Conservation (phyloP, 2,113 vertebrate genomes). For the Heloderma charlesbogerti region DNA sequence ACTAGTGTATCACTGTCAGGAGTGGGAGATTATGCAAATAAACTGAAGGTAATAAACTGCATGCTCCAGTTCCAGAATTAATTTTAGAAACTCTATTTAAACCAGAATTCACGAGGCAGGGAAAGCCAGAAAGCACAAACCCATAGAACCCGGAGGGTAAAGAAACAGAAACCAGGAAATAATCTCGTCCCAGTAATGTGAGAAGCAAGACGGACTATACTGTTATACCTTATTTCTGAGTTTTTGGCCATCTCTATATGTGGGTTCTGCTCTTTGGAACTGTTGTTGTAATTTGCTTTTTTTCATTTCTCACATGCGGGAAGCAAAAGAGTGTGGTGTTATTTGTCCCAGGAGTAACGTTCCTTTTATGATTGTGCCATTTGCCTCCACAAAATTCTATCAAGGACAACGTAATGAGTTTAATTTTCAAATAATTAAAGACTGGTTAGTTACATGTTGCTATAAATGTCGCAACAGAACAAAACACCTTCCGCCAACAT, state of each 20-base stretch:
- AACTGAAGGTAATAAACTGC: not conserved
- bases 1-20: not conserved
- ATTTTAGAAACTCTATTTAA: not conserved
- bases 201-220: too few species aligned
- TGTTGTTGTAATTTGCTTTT: not conserved
- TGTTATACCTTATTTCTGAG: not conserved
- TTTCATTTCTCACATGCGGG: not conserved
- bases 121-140: not conserved
- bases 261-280: not conserved
- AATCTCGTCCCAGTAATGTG: not conserved
- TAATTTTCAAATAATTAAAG: not conserved
- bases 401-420: not conserved
- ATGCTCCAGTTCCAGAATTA: not conserved
- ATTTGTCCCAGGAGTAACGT: not conserved
- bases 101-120: not conserved
- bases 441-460: rapidly evolving
- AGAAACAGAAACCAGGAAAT: too few species aligned
- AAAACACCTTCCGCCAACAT: constrained; percentile 29
- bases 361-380: not conserved
- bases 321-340: not conserved
- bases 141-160: not conserved
- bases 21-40: not conserved
- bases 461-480: not conserved
- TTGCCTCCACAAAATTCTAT: not conserved
- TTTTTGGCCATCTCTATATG: not conserved